Evolutionary conservation across 2,888 invertebrate species (phyloP).

Genomic region (Melanotus villosus): DNA sequence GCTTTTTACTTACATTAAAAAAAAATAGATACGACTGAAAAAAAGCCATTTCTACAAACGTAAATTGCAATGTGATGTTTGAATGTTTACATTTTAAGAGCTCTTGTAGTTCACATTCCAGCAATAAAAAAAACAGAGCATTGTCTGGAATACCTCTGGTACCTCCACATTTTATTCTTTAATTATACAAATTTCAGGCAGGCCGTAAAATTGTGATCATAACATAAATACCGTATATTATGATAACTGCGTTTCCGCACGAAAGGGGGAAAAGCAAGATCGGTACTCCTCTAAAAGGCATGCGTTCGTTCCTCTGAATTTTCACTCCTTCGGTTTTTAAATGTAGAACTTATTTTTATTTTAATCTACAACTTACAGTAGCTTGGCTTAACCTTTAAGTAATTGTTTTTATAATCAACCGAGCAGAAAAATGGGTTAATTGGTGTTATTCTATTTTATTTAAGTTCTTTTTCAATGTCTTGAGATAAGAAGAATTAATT

Average conservation of each 20-base stretch:
- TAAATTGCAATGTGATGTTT: background rate
- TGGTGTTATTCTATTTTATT: background rate
- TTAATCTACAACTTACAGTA: no score
- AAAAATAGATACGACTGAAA: background rate
- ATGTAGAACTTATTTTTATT: no score
- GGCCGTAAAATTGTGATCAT: conserved; percentile 22
- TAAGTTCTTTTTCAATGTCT: no score
- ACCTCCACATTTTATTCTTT: conserved; percentile 20
- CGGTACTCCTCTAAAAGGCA: background rate
- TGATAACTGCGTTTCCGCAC: conserved; percentile 11
- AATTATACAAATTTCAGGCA: conserved; percentile 27
- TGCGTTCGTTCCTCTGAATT: no score
- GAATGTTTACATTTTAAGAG: background rate
- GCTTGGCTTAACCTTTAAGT: no score
- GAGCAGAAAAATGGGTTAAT: background rate
- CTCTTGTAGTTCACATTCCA: background rate
- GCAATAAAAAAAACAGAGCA: background rate
- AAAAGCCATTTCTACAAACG: background rate
- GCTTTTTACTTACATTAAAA: background rate
- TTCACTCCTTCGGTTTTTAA: no score
- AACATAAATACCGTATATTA: conserved; percentile 24
- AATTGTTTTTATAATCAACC: background rate
- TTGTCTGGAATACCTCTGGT: background rate
- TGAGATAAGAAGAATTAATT: no score
- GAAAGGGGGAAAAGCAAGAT: background rate